Conservation (phyloP, 2,888 invertebrate genomes). For the Trissoscelio sp. region DNA sequence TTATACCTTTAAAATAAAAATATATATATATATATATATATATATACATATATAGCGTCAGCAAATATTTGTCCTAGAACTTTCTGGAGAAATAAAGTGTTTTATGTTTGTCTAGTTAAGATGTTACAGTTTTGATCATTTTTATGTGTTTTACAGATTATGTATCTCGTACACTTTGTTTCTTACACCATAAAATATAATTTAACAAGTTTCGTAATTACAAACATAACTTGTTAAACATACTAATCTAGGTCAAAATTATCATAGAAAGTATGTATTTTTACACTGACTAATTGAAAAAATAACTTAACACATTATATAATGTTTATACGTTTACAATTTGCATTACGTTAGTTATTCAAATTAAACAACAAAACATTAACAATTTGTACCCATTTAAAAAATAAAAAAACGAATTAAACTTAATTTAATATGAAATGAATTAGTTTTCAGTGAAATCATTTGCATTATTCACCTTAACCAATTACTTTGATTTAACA, state of each 20-base stretch:
- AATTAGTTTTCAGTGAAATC: too few species aligned
- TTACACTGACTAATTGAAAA: slow-evolving; percentile 30
- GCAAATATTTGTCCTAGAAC: neutral
- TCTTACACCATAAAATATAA: slow-evolving; percentile 10
- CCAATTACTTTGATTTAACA: slow-evolving; percentile 4
- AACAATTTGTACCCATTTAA: too few species aligned
- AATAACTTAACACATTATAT: slow-evolving; percentile 17
- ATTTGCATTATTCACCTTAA: neutral
- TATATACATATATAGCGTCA: neutral
- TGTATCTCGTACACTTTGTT: neutral
- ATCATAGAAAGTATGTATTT: slow-evolving; percentile 47
- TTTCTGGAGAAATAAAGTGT: neutral
- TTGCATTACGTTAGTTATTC: too few species aligned
- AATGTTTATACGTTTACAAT: too few species aligned
- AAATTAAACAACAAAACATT: too few species aligned
- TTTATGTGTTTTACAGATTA: neutral
- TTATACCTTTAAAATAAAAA: too few species aligned
- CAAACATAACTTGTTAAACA: slow-evolving; percentile 18
- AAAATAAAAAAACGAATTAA: too few species aligned
- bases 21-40: too few species aligned
- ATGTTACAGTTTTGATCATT: neutral
- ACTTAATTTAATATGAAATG: too few species aligned
- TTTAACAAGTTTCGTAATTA: slow-evolving; percentile 33
- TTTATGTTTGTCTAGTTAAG: neutral
- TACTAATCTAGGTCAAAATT: slow-evolving; percentile 35